Base-by-base conservation (phyloP, 2,797 vertebrate genomes). In the Lophura swinhoii region DNA sequence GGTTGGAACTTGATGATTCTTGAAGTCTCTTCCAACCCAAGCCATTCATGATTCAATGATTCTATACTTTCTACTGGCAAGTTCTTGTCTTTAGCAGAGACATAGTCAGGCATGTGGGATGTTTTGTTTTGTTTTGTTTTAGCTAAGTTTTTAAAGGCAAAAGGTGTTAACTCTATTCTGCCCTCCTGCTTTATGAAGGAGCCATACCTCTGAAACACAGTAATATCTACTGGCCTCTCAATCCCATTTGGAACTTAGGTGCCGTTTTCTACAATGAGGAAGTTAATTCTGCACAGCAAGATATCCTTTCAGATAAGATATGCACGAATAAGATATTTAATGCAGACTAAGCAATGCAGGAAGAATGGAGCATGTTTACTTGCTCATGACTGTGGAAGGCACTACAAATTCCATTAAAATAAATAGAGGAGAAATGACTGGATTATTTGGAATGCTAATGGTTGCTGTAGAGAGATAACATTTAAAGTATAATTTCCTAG, bases 1-100 rank as follows among this genome's bases (percentile, higher is more conserved):
- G 28, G 15, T 17, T 29, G 51, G 28, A 53, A 53, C 28, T 6
- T 53, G 28, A 16, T 53, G 51, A 53, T 17, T 28, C 15, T 53
- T 53, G 51, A 53, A 53, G 28, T 29, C 14, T 28, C 51, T 53
- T 53, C 28, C 9, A 29, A 17, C 51, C 28, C 15, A 53, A 53
- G 51, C 15, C 51, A 53, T 53, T 53, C 26, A 29, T 16, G 51
- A 29, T 29, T 53, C 28, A 28, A 2, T 53, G 28, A 53, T 53
- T 29, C 51, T 53, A 53, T 53, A 55, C 64, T 79, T 93, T 96
- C 68, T 93, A 33, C 66, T 74, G 84, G 78, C 77, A 85, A 85
- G 69, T 82, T 76, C 81, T 90, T 87, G 75, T 69, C 74, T 87
- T 93, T 91, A 90, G 46, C 41, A 90, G 46, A 77, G 62, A 49